A percentile compares a stretch with the other conserved stretches of the same genome.
phyloP scores from a whole-genome alignment of 2,888 invertebrate species.

The Cylindroiulus punctatus region DNA sequence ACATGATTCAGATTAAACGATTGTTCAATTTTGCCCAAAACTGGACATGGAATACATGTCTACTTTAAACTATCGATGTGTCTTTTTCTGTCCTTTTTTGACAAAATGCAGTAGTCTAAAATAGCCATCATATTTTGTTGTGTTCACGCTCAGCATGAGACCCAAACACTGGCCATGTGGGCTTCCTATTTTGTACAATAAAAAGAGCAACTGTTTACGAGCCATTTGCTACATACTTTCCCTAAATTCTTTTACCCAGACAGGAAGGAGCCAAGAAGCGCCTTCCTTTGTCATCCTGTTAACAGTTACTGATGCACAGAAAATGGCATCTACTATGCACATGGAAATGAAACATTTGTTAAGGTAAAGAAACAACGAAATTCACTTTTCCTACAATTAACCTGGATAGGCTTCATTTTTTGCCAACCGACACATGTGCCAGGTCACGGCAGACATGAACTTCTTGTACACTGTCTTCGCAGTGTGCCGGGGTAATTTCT shows the following conservation, averaged over 20 bases:
- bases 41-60: too few species aligned
- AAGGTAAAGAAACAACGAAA: background rate
- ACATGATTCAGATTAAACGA: too few species aligned
- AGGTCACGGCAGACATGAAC: background rate
- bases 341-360: background rate
- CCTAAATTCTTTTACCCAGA: background rate
- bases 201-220: background rate
- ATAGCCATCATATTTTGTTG: background rate
- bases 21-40: too few species aligned
- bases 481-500: background rate
- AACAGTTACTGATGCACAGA: background rate
- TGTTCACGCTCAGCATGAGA: background rate
- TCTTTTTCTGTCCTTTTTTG: too few species aligned
- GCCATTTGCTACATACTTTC: background rate
- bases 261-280: background rate
- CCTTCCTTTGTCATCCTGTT: too few species aligned
- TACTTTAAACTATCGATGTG: too few species aligned
- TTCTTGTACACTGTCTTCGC: background rate
- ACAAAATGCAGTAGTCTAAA: too few species aligned
- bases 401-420: background rate
- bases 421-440: background rate
- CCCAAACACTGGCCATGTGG: background rate
- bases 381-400: background rate
- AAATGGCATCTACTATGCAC: background rate
- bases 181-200: background rate